Evolutionary conservation across 2,797 vertebrate genomes (phyloP), one percentile per base, ranked within the genome.

Genomic region (Momotus momota): DNA sequence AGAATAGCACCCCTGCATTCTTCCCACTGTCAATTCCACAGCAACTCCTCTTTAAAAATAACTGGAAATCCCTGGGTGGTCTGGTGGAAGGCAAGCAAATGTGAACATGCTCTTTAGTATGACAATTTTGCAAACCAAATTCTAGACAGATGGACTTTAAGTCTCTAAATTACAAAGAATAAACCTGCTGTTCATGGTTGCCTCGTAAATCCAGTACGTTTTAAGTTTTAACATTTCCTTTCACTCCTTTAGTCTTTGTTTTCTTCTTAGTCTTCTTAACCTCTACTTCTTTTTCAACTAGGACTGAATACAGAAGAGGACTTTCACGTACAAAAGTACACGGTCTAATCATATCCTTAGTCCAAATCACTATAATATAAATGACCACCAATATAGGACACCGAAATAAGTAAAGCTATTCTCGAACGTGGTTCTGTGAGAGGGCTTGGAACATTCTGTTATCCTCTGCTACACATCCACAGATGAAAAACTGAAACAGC

Each of bases 61-160:
- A 98, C 90, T 95, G 97, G 92, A 96, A 97, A 96, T 78, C 97
- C 51, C 94, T 98, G 98, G 98, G 98, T 99, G 98, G 98, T 98
- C 98, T 97, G 94, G 91, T 96, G 94, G 46, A 88, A 97, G 96
- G 95, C 87, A 95, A 81, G 48, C 21, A 79, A 90, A 86, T 64
- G 72, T 90, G 80, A 92, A 62, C 75, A 91, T 64, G 43, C 31
- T 73, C 82, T 83, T 83, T 48, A 73, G 64, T 18, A 38, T 60
- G 84, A 97, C 91, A 98, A 97, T 97, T 93, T 97, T 92, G 93
- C 89, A 96, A 96, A 87, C 90, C 49, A 94, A 97, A 90, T 97
- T 97, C 96, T 94, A 91, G 97, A 98, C 98, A 98, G 98, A 99
- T 98, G 98, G 98, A 98, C 97, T 96, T 98, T 97, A 98, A 97